phyloP scores from a whole-genome alignment of 1,140 invertebrate genomes.

The Plectus sambesii region DNA sequence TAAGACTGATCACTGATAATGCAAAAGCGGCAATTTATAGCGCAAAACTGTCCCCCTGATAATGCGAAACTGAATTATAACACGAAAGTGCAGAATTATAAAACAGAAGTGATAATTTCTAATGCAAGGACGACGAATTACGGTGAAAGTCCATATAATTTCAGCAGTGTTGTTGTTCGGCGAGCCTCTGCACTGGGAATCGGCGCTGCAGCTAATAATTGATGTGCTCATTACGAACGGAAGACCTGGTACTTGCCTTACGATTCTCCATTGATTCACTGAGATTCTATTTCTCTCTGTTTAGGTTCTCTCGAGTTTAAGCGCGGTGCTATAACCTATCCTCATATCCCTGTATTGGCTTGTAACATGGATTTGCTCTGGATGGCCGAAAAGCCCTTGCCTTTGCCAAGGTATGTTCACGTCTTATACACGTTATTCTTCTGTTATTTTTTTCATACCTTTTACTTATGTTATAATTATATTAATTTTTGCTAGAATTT shows the following conservation, averaged over 20 bases:
- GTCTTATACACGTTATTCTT: not conserved
- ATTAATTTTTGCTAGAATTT: too few species aligned
- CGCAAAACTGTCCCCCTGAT: too few species aligned
- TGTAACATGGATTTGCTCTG: constrained; percentile 62
- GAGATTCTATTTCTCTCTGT: constrained; percentile 1
- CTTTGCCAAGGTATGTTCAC: not conserved
- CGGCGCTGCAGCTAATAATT: constrained; percentile 55
- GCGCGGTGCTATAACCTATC: constrained; percentile 50
- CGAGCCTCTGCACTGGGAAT: constrained; percentile 58
- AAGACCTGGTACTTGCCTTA: constrained; percentile 17
- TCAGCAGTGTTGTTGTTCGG: constrained; percentile 57
- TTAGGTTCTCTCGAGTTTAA: constrained; percentile 43
- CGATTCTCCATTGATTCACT: too few species aligned
- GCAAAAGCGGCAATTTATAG: too few species aligned
- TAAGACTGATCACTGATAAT: too few species aligned
- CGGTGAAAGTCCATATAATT: constrained; percentile 39
- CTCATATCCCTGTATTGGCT: constrained; percentile 58
- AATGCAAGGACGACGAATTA: too few species aligned
- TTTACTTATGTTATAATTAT: too few species aligned
- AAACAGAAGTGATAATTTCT: too few species aligned
- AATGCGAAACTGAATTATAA: too few species aligned
- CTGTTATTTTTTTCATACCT: too few species aligned
- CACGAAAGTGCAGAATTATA: too few species aligned
- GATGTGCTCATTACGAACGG: constrained; percentile 61
- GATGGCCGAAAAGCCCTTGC: constrained; percentile 57